Evolutionary conservation across 2,888 invertebrate species (phyloP), one percentile per base, ranked within the genome.

Genomic region (Drosophila infuscata): DNA sequence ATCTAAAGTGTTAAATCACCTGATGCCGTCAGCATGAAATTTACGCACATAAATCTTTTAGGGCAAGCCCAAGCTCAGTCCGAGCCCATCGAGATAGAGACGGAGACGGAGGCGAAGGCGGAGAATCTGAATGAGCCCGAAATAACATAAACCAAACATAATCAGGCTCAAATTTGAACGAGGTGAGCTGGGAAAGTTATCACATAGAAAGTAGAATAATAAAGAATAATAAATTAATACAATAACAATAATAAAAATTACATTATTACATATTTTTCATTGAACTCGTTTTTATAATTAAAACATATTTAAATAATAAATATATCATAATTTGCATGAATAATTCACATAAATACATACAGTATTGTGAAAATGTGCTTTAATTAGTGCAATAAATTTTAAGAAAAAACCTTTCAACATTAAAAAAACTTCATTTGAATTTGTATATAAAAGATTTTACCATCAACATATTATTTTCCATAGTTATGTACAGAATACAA

Each of bases 1-100:
- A 91, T 91, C 91, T 90, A 88, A 92, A 91, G 92, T 92, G 92
- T 92, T 91, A 91, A 92, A 92, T 91, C 92, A 92, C 91, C 92
- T 91, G 92, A 91, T 91, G 91, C 91, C 92, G 90, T 92, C 91
- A 91, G 92, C 92, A 91, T 92, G 92, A 91, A 91, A 91, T 86
- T 90, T 91, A 84, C 85, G 86, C 86, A 87, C 91, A 91, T 90
- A 91, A 91, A 90, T 90, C 91, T 90, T 81, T 83, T 61, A 62
- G 87, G 79, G 78, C 78, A 29, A 75, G 74, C 70, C 85, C 77
- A 70, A 70, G 67, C 43, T 58, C 52, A 35, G 71, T 58, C 70
- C 70, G 56, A 77, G 62, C 48, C 62, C 20, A 35, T 35, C 12
- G 38, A 17, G 38, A 4, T 8, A 11, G 30, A 51, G 51, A 12